Percentiles rank a stretch among this genome's conserved stretches.
phyloP scores from a whole-genome alignment of 2,888 invertebrate genomes.

The Pherbina coryleti region DNA sequence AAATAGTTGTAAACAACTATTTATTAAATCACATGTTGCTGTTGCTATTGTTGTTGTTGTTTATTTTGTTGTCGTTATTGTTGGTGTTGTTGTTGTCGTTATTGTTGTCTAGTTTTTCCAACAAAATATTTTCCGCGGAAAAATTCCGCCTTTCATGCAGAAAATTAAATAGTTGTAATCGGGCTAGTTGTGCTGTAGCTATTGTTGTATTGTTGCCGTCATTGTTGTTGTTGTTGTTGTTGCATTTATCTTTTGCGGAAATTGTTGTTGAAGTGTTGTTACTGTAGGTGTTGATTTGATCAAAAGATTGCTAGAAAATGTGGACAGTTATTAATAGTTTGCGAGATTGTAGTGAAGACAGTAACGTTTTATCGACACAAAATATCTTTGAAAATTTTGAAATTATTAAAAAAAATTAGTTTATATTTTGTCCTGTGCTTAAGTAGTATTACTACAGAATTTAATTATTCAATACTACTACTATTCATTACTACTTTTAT shows the following conservation, averaged over 20 bases:
- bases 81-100: not conserved
- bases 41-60: not conserved
- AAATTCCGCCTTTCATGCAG: conserved; percentile 16
- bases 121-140: conserved; percentile 10
- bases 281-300: conserved; percentile 24
- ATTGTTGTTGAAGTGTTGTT: not conserved
- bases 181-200: not conserved
- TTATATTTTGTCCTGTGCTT: too few relatives aligned
- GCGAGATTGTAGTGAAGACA: not conserved
- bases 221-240: conserved; percentile 46
- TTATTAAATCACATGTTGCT: conserved; percentile 21
- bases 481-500: too few relatives aligned
- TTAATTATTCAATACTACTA: too few relatives aligned
- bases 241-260: conserved; percentile 20
- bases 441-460: too few relatives aligned
- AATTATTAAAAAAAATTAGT: not conserved
- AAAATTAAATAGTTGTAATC: conserved; percentile 16
- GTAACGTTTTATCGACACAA: not conserved
- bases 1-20: conserved; percentile 13
- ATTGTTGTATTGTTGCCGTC: not conserved
- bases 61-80: not conserved
- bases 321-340: not conserved
- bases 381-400: not conserved
- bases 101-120: conserved; percentile 2
- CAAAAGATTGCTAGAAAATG: not conserved